Conservation (phyloP, 2,113 vertebrate genomes). For the Esox niger region DNA sequence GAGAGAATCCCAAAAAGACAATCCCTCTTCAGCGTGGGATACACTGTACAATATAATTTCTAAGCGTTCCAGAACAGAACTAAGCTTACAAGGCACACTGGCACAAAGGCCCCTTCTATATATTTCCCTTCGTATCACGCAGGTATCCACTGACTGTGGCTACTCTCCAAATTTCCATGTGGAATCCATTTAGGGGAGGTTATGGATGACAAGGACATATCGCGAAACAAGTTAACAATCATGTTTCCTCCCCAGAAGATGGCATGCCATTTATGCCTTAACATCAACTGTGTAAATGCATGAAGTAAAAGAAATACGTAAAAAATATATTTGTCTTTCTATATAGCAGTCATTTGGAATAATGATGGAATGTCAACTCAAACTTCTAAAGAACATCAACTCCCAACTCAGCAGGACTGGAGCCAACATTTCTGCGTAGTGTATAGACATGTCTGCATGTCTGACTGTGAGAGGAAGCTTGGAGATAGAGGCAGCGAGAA, state of each 20-base stretch:
- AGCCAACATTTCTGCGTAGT: too few species aligned
- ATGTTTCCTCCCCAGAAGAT: neutral
- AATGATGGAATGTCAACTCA: neutral
- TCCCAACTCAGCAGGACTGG: neutral
- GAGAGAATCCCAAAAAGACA: neutral
- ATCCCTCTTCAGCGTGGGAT: neutral
- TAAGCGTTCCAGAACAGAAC: neutral
- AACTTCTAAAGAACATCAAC: neutral
- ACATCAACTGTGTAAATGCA: neutral
- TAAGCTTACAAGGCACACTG: slow-evolving; percentile 33
- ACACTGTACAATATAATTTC: neutral
- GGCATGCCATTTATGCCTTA: too few species aligned
- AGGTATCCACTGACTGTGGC: slow-evolving; percentile 37
- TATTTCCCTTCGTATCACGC: slow-evolving; percentile 36
- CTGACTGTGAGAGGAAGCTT: neutral
- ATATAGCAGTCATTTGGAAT: neutral
- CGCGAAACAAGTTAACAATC: slow-evolving; percentile 15
- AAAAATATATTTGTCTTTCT: too few species aligned
- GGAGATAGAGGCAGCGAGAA: slow-evolving; percentile 6
- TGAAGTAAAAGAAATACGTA: neutral
- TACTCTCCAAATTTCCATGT: slow-evolving; percentile 38
- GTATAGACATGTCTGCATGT: too few species aligned
- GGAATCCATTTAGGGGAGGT: slow-evolving; percentile 22
- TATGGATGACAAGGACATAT: slow-evolving; percentile 29
- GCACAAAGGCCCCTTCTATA: slow-evolving; percentile 19